Conservation (phyloP, 2,888 invertebrate genomes). For the Stenchaetothrips biformis region DNA sequence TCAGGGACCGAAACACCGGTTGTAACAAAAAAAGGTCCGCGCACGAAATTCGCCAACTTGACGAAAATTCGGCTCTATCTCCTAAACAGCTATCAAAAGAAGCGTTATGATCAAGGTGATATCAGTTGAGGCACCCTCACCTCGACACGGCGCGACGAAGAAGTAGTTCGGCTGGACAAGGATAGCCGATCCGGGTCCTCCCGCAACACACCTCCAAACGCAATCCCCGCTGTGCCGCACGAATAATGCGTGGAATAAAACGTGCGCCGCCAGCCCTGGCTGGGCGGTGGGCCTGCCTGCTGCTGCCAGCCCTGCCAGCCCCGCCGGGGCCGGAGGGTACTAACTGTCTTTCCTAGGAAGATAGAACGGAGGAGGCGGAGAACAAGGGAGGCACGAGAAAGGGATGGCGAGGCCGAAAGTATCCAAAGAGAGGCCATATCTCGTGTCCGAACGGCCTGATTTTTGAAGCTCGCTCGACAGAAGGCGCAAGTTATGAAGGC, state of each 20-base stretch:
- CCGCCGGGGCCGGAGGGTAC: not conserved
- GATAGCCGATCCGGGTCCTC: too few relatives aligned
- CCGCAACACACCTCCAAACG: too few relatives aligned
- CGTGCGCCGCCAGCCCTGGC: not conserved
- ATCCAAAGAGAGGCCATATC: conserved; percentile 24
- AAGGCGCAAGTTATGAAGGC: conserved; percentile 22
- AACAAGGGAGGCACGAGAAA: not conserved
- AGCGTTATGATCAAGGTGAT: too few relatives aligned
- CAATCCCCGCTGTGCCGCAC: too few relatives aligned
- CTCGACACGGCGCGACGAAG: too few relatives aligned
- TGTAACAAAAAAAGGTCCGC: not conserved
- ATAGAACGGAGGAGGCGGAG: not conserved
- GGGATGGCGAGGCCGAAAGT: not conserved
- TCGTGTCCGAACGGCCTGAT: conserved; percentile 20
- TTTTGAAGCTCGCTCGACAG: conserved; percentile 24
- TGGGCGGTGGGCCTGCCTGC: too few relatives aligned
- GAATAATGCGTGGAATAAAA: conserved; percentile 19
- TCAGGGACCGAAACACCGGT: not conserved
- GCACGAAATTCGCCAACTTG: not conserved
- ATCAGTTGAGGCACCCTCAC: too few relatives aligned
- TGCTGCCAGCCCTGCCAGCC: too few relatives aligned
- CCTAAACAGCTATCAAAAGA: too few relatives aligned
- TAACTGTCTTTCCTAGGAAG: not conserved
- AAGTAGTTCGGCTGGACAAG: too few relatives aligned
- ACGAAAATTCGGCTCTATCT: too few relatives aligned